Evolutionary conservation across 2,888 invertebrate genomes (phyloP).

Genomic region (Tromatobia lineatoria): DNA sequence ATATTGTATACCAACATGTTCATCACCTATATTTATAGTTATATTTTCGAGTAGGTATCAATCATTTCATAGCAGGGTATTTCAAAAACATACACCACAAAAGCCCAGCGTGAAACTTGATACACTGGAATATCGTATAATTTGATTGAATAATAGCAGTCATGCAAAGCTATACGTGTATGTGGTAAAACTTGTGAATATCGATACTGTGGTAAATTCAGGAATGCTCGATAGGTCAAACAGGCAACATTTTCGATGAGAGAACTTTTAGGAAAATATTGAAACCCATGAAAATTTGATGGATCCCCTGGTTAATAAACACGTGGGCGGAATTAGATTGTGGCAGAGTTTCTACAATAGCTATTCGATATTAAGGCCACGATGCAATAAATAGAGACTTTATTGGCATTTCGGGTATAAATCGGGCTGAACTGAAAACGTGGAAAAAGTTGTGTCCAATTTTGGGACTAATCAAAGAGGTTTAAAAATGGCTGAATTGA

Average conservation of each 20-base stretch:
- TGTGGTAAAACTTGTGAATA: background rate
- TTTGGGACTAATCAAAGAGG: no score
- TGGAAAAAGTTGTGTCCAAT: no score
- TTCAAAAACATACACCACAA: background rate
- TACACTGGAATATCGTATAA: background rate
- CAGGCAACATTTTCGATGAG: background rate
- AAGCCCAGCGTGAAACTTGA: background rate
- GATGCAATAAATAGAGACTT: no score
- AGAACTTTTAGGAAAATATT: background rate
- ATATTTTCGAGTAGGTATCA: no score
- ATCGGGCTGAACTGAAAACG: no score
- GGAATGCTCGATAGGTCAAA: background rate
- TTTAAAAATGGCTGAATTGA: no score
- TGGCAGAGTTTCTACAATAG: no score
- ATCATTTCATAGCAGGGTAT: slow-evolving; percentile 37
- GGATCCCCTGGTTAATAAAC: background rate
- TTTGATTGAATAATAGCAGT: background rate
- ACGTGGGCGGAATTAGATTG: no score
- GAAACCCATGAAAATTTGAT: background rate
- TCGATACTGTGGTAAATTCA: background rate
- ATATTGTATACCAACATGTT: background rate
- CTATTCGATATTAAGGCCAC: no score
- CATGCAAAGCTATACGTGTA: background rate
- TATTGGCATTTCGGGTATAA: no score
- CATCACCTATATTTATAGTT: no score